Conservation (phyloP, 2,888 invertebrate species). For the Rotaria macrura region DNA sequence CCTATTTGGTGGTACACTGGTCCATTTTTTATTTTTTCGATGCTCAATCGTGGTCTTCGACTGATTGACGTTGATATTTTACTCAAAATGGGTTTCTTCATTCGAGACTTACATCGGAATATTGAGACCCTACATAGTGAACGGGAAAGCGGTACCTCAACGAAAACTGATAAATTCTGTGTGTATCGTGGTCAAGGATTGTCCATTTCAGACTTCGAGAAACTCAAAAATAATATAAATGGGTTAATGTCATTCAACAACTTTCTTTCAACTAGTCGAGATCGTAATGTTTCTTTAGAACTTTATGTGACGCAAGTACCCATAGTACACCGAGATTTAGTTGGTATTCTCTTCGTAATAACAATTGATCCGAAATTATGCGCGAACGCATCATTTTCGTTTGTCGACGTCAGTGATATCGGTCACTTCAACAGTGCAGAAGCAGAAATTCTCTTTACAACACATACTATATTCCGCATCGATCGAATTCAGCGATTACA, state of each 20-base stretch:
- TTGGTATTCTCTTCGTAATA: not conserved
- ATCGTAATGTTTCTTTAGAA: not conserved
- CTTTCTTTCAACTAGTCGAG: not conserved
- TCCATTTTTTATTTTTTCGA: not conserved
- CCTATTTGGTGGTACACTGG: not conserved
- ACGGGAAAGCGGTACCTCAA: not conserved
- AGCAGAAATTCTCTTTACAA: not conserved
- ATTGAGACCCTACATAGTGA: not conserved
- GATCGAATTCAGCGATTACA: not conserved
- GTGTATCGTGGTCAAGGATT: not conserved
- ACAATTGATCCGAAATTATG: not conserved
- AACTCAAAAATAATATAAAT: not conserved
- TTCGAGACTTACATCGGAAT: not conserved
- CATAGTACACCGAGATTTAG: no score
- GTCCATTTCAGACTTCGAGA: not conserved
- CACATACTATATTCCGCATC: not conserved
- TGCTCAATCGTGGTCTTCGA: not conserved
- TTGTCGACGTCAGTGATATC: not conserved
- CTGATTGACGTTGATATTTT: not conserved
- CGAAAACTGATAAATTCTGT: not conserved
- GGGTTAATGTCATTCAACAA: not conserved
- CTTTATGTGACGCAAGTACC: no score
- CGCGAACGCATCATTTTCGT: not conserved
- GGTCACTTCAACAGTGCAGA: not conserved
- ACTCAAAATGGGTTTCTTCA: not conserved